These are phyloP conservation scores for Drosophila tanythrix DNA, from an alignment of 2,888 invertebrate genomes.

Conservation along the genomic window DNA sequence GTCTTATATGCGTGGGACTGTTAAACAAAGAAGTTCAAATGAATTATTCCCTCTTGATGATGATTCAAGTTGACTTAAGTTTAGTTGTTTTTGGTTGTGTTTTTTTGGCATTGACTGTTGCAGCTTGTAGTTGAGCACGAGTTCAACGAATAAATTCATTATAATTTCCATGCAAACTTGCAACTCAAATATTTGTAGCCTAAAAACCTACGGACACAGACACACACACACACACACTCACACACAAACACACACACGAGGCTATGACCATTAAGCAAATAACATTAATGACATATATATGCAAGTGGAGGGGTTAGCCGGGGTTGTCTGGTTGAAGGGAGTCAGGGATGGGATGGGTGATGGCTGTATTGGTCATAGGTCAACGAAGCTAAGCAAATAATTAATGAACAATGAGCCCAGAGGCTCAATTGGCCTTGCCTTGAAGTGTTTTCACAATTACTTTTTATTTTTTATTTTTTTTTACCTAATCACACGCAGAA, in stretches of 20 bases:
- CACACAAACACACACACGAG: neutral
- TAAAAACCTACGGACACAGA: constrained; percentile 1
- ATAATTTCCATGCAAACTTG: constrained; percentile 42
- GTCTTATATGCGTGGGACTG: neutral
- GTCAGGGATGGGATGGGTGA: constrained; percentile 8
- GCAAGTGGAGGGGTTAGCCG: neutral
- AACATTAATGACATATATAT: constrained; percentile 21
- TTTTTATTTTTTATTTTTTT: neutral
- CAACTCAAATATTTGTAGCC: constrained; percentile 45
- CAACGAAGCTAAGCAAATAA: constrained; percentile 64
- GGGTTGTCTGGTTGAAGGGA: neutral
- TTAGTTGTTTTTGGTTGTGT: constrained; percentile 19
- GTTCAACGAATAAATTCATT: constrained; percentile 13
- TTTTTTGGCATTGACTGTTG: constrained; percentile 20
- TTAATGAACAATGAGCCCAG: constrained; percentile 62
- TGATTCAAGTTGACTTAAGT: constrained; percentile 16
- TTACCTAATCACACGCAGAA: constrained; percentile 20
- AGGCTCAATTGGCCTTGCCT: constrained; percentile 64
- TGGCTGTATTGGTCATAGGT: constrained; percentile 12
- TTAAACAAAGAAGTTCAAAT: neutral
- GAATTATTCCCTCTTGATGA: constrained; percentile 9
- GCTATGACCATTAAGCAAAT: constrained; percentile 30
- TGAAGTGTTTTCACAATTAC: constrained; percentile 46
- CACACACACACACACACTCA: constrained; percentile 4
- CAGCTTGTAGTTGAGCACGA: constrained; percentile 29